phyloP scores from a whole-genome alignment of 2,113 vertebrate genomes.

The Rhynchopsitta pachyrhyncha region DNA sequence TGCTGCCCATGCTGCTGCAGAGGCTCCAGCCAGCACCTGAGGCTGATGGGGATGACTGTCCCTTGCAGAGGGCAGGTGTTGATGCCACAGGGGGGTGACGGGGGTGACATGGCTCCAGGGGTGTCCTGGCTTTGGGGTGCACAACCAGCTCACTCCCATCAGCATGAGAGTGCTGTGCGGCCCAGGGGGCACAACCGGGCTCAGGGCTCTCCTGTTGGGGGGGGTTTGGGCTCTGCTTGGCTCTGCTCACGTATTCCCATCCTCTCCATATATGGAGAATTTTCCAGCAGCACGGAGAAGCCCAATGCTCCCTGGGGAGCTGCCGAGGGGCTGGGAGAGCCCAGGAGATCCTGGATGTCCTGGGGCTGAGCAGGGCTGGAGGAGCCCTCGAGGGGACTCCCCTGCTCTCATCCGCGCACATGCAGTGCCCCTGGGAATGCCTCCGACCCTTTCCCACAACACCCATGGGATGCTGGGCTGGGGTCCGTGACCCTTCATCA shows the following conservation, averaged over 20 bases:
- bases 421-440: fast-evolving
- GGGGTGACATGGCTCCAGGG: background rate
- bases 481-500: background rate
- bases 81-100: fast-evolving
- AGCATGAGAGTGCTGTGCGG: fast-evolving
- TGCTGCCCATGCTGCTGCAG: background rate
- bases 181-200: fast-evolving
- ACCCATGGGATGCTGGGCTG: background rate
- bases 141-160: fast-evolving
- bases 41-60: fast-evolving
- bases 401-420: background rate
- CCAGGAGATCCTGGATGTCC: fast-evolving
- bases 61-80: background rate
- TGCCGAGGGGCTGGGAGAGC: background rate
- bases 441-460: fast-evolving
- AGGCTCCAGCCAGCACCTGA: background rate
- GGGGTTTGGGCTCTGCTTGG: background rate
- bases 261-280: conserved; percentile 29
- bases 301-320: background rate
- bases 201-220: background rate
- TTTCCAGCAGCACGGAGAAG: conserved; percentile 17
- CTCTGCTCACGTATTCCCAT: background rate
- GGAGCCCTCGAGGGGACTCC: background rate
- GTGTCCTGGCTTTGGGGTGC: background rate
- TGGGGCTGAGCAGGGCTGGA: fast-evolving